These are phyloP conservation scores for Takifugu ocellatus DNA, from an alignment of 2,797 vertebrate genomes.

Conservation along the genomic window DNA sequence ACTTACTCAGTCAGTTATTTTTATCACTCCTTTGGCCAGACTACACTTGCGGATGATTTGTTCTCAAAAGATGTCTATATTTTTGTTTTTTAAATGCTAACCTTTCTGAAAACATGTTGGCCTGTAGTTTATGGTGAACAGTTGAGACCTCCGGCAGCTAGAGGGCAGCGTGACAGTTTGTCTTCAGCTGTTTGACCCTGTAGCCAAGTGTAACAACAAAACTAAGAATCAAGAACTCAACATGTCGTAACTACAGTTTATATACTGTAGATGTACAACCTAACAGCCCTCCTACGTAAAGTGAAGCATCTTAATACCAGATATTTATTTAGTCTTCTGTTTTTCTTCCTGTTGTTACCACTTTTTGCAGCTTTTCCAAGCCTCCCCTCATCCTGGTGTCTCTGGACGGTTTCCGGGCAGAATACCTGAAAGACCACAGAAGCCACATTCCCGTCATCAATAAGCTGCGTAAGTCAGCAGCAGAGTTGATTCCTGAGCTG, in stretches of 20 bases:
- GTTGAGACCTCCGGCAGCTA: neutral
- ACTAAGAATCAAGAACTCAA: no score
- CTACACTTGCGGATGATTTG: no score
- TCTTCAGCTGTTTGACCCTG: neutral
- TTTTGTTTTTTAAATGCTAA: neutral
- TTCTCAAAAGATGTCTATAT: slow-evolving; percentile 13
- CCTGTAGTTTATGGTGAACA: no score
- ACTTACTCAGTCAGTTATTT: no score
- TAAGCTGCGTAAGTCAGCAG: slow-evolving; percentile 85
- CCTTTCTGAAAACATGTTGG: no score
- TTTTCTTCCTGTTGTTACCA: slow-evolving; percentile 4
- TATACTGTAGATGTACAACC: neutral
- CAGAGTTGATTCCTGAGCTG: neutral
- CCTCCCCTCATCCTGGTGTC: slow-evolving; percentile 91
- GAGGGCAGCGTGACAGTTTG: neutral
- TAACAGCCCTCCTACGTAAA: no score
- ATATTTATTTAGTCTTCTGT: neutral
- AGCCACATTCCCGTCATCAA: slow-evolving; percentile 84
- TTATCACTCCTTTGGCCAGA: no score
- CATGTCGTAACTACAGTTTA: no score
- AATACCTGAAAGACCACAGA: slow-evolving; percentile 85
- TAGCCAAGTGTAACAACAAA: neutral
- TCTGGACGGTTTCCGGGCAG: slow-evolving; percentile 92
- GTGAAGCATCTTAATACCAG: neutral
- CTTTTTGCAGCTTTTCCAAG: slow-evolving; percentile 78